Conservation (phyloP, 2,113 vertebrate species). For the Rhinoderma darwinii region DNA sequence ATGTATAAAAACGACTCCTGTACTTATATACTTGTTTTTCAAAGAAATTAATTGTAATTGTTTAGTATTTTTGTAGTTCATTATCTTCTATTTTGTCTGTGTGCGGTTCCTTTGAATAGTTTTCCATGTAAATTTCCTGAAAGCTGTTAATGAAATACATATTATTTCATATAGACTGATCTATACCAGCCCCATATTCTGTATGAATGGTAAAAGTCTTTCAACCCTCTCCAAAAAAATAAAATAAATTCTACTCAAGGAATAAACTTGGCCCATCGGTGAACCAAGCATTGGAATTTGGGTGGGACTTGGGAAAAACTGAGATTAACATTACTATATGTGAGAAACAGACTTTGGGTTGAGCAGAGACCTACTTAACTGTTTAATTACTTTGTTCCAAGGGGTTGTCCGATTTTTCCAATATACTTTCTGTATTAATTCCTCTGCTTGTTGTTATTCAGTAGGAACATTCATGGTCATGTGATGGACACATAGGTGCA, state of each 20-base stretch:
- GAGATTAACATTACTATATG: constrained; percentile 18
- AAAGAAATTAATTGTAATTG: neutral
- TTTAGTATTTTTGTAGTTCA: neutral
- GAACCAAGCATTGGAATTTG: constrained; percentile 52
- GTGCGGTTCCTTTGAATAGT: neutral
- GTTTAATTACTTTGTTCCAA: neutral
- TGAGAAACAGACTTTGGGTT: constrained; percentile 21
- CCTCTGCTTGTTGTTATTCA: too few species aligned
- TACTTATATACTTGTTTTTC: neutral
- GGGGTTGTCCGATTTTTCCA: neutral
- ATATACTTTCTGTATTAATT: too few species aligned
- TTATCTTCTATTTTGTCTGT: neutral
- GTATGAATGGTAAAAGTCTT: constrained; percentile 17
- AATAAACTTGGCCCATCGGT: constrained; percentile 45
- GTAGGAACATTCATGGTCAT: too few species aligned
- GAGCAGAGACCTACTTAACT: neutral
- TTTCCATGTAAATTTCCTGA: neutral
- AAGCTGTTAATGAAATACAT: constrained; percentile 24
- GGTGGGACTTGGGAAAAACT: constrained; percentile 45
- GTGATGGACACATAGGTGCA: too few species aligned
- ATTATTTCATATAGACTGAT: constrained; percentile 10
- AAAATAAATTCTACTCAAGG: constrained; percentile 11
- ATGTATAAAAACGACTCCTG: too few species aligned
- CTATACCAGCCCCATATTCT: neutral
- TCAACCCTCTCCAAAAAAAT: constrained; percentile 34